Evolutionary conservation across 2,113 vertebrate genomes (phyloP).

Genomic region (Otolemur garnettii): DNA sequence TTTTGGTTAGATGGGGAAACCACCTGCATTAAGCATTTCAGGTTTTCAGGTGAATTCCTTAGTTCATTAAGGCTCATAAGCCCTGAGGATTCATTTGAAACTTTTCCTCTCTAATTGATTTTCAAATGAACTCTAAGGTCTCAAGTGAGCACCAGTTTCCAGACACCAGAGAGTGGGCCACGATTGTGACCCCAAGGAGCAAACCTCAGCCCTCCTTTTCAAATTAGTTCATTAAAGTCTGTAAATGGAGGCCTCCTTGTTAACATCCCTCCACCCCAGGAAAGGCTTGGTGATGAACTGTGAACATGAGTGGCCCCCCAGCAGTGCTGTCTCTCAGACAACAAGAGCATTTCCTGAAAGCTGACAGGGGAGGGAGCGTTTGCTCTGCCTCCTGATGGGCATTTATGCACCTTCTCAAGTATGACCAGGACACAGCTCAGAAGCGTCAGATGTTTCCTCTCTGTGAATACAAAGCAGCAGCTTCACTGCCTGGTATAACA

Average conservation of each 20-base stretch:
- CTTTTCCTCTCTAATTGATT: neutral
- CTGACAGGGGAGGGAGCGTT: neutral
- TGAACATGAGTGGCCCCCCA: too few species aligned
- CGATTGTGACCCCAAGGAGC: neutral
- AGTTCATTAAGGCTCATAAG: neutral
- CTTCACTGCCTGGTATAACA: neutral
- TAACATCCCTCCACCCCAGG: neutral
- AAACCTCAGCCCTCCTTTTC: neutral
- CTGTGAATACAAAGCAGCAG: constrained; percentile 18
- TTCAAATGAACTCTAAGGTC: constrained; percentile 21
- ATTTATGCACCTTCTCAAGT: constrained; percentile 50
- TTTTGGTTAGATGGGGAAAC: neutral
- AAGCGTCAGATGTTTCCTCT: constrained; percentile 2
- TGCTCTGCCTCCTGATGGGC: constrained; percentile 25
- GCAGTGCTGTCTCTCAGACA: neutral
- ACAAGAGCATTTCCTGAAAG: neutral
- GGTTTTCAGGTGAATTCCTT: constrained; percentile 17
- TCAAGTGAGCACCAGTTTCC: neutral
- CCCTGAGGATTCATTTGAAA: neutral
- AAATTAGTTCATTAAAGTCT: neutral
- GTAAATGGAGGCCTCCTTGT: neutral
- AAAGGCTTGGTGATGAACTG: neutral
- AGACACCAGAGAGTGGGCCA: neutral
- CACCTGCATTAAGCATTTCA: neutral
- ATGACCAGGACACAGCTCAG: neutral